Conservation (phyloP, 2,888 invertebrate species). For the Ophion slaviceki region DNA sequence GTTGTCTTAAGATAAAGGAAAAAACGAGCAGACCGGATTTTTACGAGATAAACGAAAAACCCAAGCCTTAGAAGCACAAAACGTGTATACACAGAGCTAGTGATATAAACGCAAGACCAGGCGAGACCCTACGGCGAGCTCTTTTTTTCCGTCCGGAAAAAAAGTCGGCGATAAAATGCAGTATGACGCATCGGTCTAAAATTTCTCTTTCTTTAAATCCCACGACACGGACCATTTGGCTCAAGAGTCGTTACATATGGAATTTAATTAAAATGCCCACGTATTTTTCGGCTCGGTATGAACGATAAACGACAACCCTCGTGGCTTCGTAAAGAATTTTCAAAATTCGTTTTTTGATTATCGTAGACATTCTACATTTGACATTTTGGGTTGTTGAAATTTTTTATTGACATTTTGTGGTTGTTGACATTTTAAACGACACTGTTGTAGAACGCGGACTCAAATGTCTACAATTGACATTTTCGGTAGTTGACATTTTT, state of each 20-base stretch:
- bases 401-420: not conserved
- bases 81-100: not conserved
- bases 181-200: constrained; percentile 73
- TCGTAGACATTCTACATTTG: too few species aligned
- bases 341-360: not conserved
- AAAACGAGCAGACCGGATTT: not conserved
- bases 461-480: too few species aligned
- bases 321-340: not conserved
- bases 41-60: constrained; percentile 9
- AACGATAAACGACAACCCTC: not conserved
- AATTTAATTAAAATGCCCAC: constrained; percentile 51
- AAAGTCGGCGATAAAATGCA: constrained; percentile 58
- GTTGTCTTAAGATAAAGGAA: not conserved
- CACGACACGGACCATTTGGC: constrained; percentile 77
- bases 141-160: constrained; percentile 27
- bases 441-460: too few species aligned
- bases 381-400: not conserved
- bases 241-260: constrained; percentile 63
- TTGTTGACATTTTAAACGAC: too few species aligned
- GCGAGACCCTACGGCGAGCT: constrained; percentile 51
- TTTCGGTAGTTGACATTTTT: too few species aligned
- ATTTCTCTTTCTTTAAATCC: constrained; percentile 72
- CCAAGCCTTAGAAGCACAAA: constrained; percentile 1
- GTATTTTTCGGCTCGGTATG: not conserved
- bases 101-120: constrained; percentile 57